Conservation (phyloP, 2,888 invertebrate species). For the Fragum sueziense region DNA sequence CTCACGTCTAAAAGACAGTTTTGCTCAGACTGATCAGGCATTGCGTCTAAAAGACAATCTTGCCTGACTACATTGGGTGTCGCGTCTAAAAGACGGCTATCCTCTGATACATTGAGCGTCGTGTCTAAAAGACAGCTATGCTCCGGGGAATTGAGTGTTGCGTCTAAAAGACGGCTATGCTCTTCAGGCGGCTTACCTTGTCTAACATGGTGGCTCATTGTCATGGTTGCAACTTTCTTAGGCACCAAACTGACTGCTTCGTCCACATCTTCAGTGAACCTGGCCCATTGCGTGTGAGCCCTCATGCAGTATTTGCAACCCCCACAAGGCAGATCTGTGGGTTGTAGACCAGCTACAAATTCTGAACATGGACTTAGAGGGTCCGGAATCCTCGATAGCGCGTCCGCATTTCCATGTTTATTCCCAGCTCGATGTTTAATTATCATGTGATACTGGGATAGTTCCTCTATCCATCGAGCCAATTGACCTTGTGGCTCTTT, state of each 20-base stretch:
- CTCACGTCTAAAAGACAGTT: neutral
- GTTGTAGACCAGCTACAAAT: conserved; percentile 6
- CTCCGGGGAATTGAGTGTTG: neutral
- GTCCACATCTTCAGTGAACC: conserved; percentile 21
- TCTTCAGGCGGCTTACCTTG: neutral
- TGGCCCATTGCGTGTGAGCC: conserved; percentile 30
- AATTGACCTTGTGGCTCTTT: conserved; percentile 43
- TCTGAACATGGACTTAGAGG: conserved; percentile 3
- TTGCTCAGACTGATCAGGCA: neutral
- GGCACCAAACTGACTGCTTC: conserved; percentile 27
- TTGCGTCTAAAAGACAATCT: neutral
- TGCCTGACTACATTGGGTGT: neutral
- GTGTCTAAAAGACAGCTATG: neutral
- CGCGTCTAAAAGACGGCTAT: conserved; percentile 1
- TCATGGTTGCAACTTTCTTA: neutral
- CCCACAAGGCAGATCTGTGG: conserved; percentile 46
- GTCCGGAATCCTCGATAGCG: conserved; percentile 31
- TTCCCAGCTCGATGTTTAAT: conserved; percentile 39
- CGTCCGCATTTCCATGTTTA: conserved; percentile 41
- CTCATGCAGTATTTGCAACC: conserved; percentile 46
- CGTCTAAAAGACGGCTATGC: neutral
- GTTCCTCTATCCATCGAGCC: conserved; percentile 57
- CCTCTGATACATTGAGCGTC: neutral
- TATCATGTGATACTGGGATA: conserved; percentile 52
- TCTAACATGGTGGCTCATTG: neutral